These are phyloP conservation scores for Nipponia nippon DNA, from an alignment of 2,113 vertebrate genomes.

Conservation along the genomic window DNA sequence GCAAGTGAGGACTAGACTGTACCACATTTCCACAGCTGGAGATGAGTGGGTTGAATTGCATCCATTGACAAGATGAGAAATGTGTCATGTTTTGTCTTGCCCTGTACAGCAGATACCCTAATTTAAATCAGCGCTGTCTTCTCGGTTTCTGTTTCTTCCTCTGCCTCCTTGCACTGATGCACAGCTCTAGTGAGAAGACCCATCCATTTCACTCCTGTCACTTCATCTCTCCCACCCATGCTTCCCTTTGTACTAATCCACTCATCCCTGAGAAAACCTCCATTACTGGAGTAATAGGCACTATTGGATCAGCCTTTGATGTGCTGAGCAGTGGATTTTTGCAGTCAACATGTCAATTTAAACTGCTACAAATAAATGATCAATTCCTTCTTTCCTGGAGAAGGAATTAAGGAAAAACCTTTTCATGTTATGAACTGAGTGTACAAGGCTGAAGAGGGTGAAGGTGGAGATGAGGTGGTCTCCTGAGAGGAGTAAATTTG, in stretches of 20 bases:
- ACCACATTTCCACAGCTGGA: neutral
- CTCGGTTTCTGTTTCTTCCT: neutral
- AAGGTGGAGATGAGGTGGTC: neutral
- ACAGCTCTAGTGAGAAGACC: neutral
- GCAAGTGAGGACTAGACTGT: neutral
- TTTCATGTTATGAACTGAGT: neutral
- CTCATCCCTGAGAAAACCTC: neutral
- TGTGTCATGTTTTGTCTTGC: neutral
- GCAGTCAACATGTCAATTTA: neutral
- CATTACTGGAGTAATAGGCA: neutral
- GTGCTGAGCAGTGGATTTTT: neutral
- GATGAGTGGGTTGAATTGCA: neutral
- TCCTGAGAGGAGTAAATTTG: neutral
- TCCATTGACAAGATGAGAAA: neutral
- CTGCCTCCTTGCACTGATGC: neutral
- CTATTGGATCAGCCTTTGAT: neutral
- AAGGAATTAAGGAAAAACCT: neutral
- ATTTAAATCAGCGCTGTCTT: fast-evolving
- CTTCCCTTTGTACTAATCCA: neutral
- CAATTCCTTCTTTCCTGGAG: neutral
- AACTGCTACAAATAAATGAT: neutral
- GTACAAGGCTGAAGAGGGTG: neutral
- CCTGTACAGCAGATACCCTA: neutral
- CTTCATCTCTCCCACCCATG: neutral
- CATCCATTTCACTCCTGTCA: neutral